phyloP scores from a whole-genome alignment of 2,113 vertebrate genomes.

The Prinia subflava region DNA sequence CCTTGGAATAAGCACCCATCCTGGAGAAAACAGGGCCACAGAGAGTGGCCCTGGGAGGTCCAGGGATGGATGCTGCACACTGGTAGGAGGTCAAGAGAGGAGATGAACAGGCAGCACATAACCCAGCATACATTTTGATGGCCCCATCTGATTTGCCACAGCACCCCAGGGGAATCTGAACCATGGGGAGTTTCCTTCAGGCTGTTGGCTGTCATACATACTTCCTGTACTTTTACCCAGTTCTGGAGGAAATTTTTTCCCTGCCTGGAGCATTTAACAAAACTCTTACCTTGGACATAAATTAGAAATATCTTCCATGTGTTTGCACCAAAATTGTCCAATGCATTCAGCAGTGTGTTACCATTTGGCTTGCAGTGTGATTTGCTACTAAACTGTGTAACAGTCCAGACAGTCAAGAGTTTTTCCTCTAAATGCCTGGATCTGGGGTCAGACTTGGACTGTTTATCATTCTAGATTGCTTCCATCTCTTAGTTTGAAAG shows the following conservation, averaged over 20 bases:
- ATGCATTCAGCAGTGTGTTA: not conserved
- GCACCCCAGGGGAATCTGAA: not conserved
- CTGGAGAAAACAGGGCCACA: not conserved
- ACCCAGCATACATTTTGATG: fast-evolving
- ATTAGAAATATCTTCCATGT: not conserved
- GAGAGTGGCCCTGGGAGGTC: not conserved
- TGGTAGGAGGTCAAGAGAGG: fast-evolving
- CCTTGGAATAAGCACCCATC: not conserved
- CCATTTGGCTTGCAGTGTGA: not conserved
- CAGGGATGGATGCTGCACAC: not conserved
- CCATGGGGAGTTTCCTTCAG: not conserved
- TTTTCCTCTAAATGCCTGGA: not conserved
- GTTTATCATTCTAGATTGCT: not conserved
- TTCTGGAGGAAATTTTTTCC: not conserved
- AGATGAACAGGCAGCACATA: fast-evolving
- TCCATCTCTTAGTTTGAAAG: not conserved
- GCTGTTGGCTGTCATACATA: not conserved
- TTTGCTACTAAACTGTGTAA: not conserved
- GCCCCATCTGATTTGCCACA: not conserved
- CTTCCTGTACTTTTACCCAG: not conserved
- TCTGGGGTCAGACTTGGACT: not conserved
- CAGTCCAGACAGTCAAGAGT: not conserved
- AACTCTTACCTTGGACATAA: not conserved
- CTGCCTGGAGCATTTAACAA: not conserved
- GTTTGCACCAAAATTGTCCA: not conserved